phyloP scores from a whole-genome alignment of 1,140 invertebrate species.

The Pseudomyrmex pallidus region DNA sequence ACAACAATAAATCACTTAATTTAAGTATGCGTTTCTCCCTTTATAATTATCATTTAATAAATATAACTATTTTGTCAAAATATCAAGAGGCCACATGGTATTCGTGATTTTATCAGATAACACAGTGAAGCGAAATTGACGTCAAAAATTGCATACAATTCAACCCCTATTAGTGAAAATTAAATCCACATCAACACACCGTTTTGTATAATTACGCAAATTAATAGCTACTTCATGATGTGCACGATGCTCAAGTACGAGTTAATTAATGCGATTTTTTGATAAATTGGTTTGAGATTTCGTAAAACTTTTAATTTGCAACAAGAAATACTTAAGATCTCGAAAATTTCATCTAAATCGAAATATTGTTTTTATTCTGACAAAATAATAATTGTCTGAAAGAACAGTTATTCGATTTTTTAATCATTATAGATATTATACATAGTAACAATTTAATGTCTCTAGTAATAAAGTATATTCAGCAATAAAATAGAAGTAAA shows the following conservation, averaged over 20 bases:
- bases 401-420: neutral
- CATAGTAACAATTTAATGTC: neutral
- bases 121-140: neutral
- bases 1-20: constrained; percentile 14
- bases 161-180: constrained; percentile 7
- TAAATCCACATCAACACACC: constrained; percentile 23
- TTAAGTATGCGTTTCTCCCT: constrained; percentile 9
- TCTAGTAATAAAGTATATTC: no score
- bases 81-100: neutral
- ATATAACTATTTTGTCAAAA: neutral
- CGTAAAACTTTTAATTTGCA: constrained; percentile 10
- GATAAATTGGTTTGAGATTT: neutral
- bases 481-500: neutral
- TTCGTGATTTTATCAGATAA: neutral
- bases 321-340: constrained; percentile 11
- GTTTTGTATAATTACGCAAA: constrained; percentile 39
- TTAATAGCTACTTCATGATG: constrained; percentile 22
- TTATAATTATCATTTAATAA: constrained; percentile 4
- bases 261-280: constrained; percentile 19
- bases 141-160: constrained; percentile 11
- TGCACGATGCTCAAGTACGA: neutral
- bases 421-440: neutral
- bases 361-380: neutral
- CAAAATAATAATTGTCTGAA: constrained; percentile 6
- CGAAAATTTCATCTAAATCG: neutral